Evolutionary conservation across 2,113 vertebrate species (phyloP), one percentile per base, ranked within the genome.

Genomic region (Nothobranchius furzeri): DNA sequence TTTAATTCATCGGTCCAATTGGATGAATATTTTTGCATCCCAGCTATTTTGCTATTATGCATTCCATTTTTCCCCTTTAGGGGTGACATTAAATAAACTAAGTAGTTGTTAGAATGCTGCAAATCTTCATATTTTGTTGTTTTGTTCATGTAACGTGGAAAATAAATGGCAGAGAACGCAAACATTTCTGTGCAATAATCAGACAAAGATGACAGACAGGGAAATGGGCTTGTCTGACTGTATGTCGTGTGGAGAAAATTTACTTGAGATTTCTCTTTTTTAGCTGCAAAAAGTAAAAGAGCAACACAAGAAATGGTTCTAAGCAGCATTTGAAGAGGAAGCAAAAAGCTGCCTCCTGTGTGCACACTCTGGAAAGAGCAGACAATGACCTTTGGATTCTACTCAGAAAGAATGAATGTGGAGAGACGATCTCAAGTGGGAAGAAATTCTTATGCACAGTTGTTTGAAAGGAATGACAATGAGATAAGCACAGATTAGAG

Each of bases 401-500:
- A 46, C 9, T 42, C 3, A 12, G 3, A 50, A 52, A 25, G 48
- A 57, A 46, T 25, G 12, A 76, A 67, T 45, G 17, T 15, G 25
- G 25, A 63, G 47, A 76, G 69, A 74, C 60, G 12, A 64, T 68
- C 17, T 74, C 42, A 48, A 62, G 66, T 52, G 62, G 64, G 62
- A 46, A 67, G 45, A 51, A 36, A 60, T 47, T 14, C 36, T 17
- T 17, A 24, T 36, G 55, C 24, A 10, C 56, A 46, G 58, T 51
- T 1, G 36, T 79, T 66, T 66, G 36, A 78, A 64, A 51, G 61
- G 57, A 85, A 70, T 43, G 17, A 14, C 51, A 57, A 8, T 15
- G 51, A 78, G 74, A 84, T 81, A 71, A 76, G 70, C 46, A 30
- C 43, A 73, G 70, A 74, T 66, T 75, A 83, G 64, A 59, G 9